Evolutionary conservation across 2,797 vertebrate species (phyloP).

Genomic region (Tapirus indicus): DNA sequence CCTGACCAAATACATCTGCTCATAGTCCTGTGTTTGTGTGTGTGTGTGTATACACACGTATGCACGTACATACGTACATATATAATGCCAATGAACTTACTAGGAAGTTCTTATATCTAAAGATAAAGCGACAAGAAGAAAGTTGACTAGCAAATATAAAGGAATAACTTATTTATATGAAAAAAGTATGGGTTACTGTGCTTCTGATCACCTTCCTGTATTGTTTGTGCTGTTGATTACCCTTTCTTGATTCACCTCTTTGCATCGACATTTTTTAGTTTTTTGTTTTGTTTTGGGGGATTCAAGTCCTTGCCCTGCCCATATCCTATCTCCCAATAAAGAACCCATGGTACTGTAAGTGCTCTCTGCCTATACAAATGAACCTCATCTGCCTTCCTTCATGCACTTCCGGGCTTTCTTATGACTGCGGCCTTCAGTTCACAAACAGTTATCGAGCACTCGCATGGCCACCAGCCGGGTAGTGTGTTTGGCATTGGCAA

Average conservation of each 20-base stretch:
- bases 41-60: background rate
- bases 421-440: background rate
- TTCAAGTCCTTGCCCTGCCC: background rate
- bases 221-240: background rate
- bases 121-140: background rate
- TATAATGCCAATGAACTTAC: background rate
- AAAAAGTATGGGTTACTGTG: background rate
- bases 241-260: background rate
- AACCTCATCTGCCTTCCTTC: background rate
- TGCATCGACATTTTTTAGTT: background rate
- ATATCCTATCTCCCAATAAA: background rate
- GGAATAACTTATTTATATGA: background rate
- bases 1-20: background rate
- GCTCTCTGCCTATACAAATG: background rate
- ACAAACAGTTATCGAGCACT: background rate
- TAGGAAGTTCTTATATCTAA: background rate
- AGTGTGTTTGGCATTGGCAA: background rate
- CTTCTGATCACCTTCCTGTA: background rate
- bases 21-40: background rate
- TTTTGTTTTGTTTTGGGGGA: background rate
- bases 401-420: background rate
- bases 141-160: background rate
- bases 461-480: background rate
- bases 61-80: background rate
- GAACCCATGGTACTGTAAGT: background rate